Evolutionary conservation across 2,113 vertebrate species (phyloP).

Genomic region (Grus americana): DNA sequence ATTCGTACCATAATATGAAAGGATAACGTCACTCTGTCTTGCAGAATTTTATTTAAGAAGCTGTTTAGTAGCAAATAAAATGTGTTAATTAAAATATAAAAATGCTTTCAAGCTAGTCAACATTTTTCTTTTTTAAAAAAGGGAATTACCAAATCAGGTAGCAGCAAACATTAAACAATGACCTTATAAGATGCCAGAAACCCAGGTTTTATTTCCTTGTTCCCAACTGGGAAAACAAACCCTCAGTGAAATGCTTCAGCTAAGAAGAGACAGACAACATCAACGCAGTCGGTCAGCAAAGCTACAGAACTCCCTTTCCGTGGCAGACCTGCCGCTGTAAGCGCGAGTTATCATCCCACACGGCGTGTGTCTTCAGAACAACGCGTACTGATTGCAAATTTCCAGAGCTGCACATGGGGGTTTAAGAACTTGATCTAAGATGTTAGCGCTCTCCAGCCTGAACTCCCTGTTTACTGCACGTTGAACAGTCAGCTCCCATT

Average conservation of each 20-base stretch:
- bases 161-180: neutral
- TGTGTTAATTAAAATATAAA: constrained; percentile 59
- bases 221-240: neutral
- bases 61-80: constrained; percentile 62
- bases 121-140: neutral
- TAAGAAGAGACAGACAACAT: neutral
- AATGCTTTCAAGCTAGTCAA: constrained; percentile 26
- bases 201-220: neutral
- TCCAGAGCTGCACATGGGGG: neutral
- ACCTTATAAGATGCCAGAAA: neutral
- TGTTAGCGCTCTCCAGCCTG: neutral
- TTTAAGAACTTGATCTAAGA: neutral
- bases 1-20: neutral
- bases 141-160: neutral
- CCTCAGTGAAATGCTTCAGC: neutral
- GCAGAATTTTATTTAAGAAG: constrained; percentile 46
- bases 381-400: neutral
- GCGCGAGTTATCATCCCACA: accelerated
- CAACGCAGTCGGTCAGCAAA: neutral
- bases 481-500: neutral
- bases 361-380: neutral
- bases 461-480: neutral
- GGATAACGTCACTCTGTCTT: neutral
- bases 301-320: neutral
- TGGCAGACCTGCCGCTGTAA: neutral